Evolutionary conservation across 2,797 vertebrate species (phyloP), one percentile per base, ranked within the genome.

Genomic region (Alfaro cultratus): DNA sequence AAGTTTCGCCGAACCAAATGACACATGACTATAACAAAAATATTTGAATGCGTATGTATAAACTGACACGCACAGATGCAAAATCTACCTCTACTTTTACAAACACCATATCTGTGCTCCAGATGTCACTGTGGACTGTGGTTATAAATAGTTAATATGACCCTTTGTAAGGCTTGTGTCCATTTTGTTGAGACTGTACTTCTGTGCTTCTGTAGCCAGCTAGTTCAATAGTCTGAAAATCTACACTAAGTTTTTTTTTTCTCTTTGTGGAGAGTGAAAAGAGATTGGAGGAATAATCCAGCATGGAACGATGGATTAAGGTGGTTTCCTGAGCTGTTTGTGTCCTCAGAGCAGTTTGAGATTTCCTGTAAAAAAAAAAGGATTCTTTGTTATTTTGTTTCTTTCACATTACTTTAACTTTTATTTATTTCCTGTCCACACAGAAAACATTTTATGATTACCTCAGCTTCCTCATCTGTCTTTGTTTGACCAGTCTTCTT

Each of bases 101-200:
- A 29, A 79, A 70, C 68, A 70, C 15, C 74, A 83, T 89, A 91
- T 89, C 89, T 94, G 93, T 12, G 1, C 64, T 70, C 89, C 94
- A 93, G 89, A 91, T 92, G 91, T 89, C 67, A 74, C 49, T 74
- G 74, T 85, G 79, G 75, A 83, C 79, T 73, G 53, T 8, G 26
- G 74, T 78, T 80, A 83, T 70, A 85, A 77, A 55, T n/a, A 36
- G 29, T 73, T 83, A 78, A 81, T 67, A 43, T n/a, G 26, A 39
- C 41, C 53, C 31, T 78, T 85, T 77, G 10, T 34, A 23, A 45
- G 34, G 70, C 51, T 13, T 1, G 1, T 5, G 5, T 71, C 29
- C 67, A 62, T 26, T 89, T 86, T 77, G 49, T 88, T 89, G 81
- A 64, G 77, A 78, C 80, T 76, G 34, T 26, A 29, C 68, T 43